A percentile compares a stretch with the other conserved stretches of the same genome.
Evolutionary conservation across 2,113 vertebrate species (phyloP).

Genomic region (Himantopus leucocephalus): DNA sequence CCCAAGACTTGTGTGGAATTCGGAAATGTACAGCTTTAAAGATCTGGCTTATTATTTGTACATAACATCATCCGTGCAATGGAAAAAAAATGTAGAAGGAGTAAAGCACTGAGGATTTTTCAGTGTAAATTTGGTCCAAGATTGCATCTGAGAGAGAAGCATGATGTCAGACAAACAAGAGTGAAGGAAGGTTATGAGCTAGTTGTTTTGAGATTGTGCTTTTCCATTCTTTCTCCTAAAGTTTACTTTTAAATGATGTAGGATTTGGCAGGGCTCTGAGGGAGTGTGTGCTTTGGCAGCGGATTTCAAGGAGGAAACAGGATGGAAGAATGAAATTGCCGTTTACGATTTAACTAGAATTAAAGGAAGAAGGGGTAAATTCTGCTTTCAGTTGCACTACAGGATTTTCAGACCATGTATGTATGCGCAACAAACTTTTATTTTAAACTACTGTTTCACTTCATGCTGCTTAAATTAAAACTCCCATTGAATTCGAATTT

Average conservation of each 20-base stretch:
- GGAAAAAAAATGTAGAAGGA: neutral
- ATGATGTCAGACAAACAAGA: neutral
- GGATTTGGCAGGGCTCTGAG: slow-evolving; percentile 3
- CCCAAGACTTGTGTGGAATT: neutral
- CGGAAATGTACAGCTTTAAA: neutral
- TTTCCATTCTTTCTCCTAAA: slow-evolving; percentile 5
- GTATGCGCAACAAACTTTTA: neutral
- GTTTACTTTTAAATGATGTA: slow-evolving; percentile 16
- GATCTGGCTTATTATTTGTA: neutral
- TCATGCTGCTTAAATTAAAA: neutral
- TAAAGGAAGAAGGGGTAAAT: neutral
- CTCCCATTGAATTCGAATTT: neutral
- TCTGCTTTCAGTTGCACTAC: neutral
- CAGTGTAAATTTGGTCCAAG: neutral
- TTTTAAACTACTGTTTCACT: neutral
- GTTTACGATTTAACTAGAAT: neutral
- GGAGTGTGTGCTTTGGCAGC: slow-evolving; percentile 2
- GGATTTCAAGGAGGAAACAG: slow-evolving; percentile 14
- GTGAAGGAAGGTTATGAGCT: neutral
- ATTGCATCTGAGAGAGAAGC: neutral
- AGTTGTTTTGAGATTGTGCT: neutral
- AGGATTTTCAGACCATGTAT: neutral
- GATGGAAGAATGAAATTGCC: slow-evolving; percentile 2
- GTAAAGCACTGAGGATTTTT: neutral
- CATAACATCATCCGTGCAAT: neutral